Evolutionary conservation across 2,888 invertebrate genomes (phyloP).

Genomic region (Noctuana brunneofusca): DNA sequence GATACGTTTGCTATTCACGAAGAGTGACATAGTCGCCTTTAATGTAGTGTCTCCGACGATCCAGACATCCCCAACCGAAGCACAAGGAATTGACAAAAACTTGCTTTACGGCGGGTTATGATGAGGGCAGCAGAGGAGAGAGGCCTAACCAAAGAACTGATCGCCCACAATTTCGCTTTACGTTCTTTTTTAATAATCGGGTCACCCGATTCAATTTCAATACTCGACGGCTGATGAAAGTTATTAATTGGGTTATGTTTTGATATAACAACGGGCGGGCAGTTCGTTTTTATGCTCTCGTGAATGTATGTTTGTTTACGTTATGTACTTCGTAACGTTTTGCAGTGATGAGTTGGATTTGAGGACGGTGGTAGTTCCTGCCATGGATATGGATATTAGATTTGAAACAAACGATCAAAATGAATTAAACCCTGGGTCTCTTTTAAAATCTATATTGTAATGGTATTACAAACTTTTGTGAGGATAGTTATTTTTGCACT

Average conservation of each 20-base stretch:
- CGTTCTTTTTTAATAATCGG: not conserved
- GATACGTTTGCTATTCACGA: too few species aligned
- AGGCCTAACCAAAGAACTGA: too few species aligned
- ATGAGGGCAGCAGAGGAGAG: too few species aligned
- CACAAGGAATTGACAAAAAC: too few species aligned
- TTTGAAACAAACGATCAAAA: not conserved
- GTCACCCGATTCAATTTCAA: conserved; percentile 34
- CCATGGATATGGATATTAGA: conserved; percentile 2
- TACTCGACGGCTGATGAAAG: conserved; percentile 8
- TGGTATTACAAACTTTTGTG: too few species aligned
- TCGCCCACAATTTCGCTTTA: not conserved
- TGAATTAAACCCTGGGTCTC: too few species aligned
- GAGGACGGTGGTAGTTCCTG: not conserved
- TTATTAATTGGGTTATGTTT: conserved; percentile 26
- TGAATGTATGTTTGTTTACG: not conserved
- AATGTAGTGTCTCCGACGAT: too few species aligned
- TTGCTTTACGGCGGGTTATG: too few species aligned
- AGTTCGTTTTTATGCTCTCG: conserved; percentile 12
- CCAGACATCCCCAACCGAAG: too few species aligned
- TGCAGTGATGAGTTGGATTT: not conserved
- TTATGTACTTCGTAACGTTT: not conserved
- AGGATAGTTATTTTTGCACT: not conserved
- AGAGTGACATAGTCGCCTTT: too few species aligned
- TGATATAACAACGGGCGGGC: conserved; percentile 4
- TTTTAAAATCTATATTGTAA: too few species aligned